Evolutionary conservation across 2,113 vertebrate genomes (phyloP), one percentile per base, ranked within the genome.

Genomic region (Leucosticte australis): DNA sequence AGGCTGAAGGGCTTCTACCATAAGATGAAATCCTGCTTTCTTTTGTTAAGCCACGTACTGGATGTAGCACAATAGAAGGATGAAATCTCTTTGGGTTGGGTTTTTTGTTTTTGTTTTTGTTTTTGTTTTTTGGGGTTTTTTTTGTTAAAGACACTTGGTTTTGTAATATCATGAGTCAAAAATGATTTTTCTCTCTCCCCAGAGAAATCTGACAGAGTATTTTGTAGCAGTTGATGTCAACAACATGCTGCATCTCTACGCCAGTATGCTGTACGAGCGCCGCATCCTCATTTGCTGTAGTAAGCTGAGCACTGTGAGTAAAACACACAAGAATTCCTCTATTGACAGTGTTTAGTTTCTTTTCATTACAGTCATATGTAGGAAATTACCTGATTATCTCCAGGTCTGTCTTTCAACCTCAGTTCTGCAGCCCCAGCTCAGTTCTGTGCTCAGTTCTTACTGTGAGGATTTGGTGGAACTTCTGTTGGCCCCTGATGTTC

Each of bases 131-230:
- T n/a, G n/a, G n/a, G n/a, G 7, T 2, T 30, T 47, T 69, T 73
- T 31, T 78, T 39, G 18, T 49, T 87, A 73, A 82, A 70, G 27
- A 35, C 30, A 6, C 44, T 96, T 87, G 49, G 22, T 77, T 97
- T 90, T 91, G 44, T 87, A 53, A 65, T 83, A 9, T 53, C 82
- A 64, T 39, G 78, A 81, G 53, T 83, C 75, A 92, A 75, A 87
- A 93, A 65, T 55, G 26, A 33, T 95, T 83, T 46, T 87, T 87
- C 31, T 96, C 92, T 96, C 76, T 95, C 98, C 97, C 87, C 98
- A 99, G 99, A 99, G 99, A 98, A 99, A 99, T 96, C 98, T 99
- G 97, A 99, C 99, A 3, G 99, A 99, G 97, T 99, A 99, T 97
- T 99, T 99, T 97, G 99, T 99, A 97, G 99, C 99, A 47, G 99